Evolutionary conservation across 2,113 vertebrate genomes (phyloP), one percentile per base, ranked within the genome.

Genomic region (Barbus barbus): DNA sequence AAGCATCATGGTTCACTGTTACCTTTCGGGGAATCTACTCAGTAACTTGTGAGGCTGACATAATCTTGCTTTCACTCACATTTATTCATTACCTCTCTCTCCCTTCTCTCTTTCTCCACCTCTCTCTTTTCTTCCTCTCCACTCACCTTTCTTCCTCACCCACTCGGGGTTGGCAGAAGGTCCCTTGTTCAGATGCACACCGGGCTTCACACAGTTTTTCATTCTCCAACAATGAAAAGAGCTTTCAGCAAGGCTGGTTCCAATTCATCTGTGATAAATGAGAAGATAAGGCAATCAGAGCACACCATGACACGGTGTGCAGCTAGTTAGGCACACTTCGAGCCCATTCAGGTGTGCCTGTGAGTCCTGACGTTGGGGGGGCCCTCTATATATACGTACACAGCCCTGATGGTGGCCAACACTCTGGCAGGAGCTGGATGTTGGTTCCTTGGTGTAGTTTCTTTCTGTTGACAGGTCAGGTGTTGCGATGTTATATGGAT

Each of bases 231-330:
- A 95, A 96, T 94, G 92, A 93, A 89, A 95, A 95, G 89, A 94
- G 93, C 93, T 96, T 97, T 97, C 95, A 96, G 96, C 95, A 96
- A 98, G 97, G 96, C 94, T 99, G 97, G 96, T 97, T 98, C 97
- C 97, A 98, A 98, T 96, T 98, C 98, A 99, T 96, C 97, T 99
- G 98, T 99, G 97, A 99, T 97, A 99, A 99, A 99, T 99, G 96
- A 96, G 96, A 97, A 98, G 97, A 99, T 99, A 98, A 98, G 96
- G 97, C 97, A 96, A 96, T 96, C 96, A 96, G 95, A 93, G 95
- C 96, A 96, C 96, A 95, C 95, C 90, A 90, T 91, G 90, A 89
- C 89, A 90, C 90, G 84, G 91, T 18, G 93, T 92, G 93, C 95
- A 95, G 95, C 93, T 95, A 95, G 96, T 96, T 95, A 96, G 95